Evolutionary conservation across 2,888 invertebrate genomes (phyloP).

Genomic region (Lagria hirta): DNA sequence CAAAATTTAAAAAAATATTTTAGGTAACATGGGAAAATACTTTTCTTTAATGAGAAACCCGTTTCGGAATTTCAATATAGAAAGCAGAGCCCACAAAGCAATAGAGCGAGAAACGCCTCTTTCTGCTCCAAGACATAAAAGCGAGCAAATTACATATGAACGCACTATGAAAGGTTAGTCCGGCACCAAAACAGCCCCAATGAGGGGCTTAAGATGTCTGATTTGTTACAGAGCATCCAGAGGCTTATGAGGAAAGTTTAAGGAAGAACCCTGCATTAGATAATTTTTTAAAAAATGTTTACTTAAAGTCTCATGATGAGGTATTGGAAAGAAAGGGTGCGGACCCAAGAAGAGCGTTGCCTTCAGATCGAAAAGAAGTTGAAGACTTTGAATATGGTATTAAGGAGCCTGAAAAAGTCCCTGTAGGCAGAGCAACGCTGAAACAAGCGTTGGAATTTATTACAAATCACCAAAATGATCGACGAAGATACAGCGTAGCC

Average conservation of each 20-base stretch:
- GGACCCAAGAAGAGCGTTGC: conserved; percentile 66
- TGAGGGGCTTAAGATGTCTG: conserved; percentile 9
- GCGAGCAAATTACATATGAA: conserved; percentile 64
- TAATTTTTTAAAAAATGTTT: conserved; percentile 68
- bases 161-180: conserved; percentile 59
- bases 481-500: conserved; percentile 58
- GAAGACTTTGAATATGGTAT: conserved; percentile 68
- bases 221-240: conserved; percentile 58
- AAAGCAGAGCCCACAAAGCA: conserved; percentile 72
- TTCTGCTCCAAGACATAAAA: conserved; percentile 70
- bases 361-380: conserved; percentile 57
- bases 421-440: conserved; percentile 67
- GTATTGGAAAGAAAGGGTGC: no score
- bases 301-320: conserved; percentile 63
- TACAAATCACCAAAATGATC: conserved; percentile 63
- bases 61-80: conserved; percentile 70
- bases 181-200: conserved; percentile 3
- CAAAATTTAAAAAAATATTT: conserved; percentile 10
- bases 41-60: conserved; percentile 61
- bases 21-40: conserved; percentile 53
- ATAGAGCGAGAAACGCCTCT: conserved; percentile 63
- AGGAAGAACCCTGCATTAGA: conserved; percentile 66
- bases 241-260: conserved; percentile 62
- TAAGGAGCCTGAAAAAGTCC: conserved; percentile 63
- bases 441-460: conserved; percentile 67